Percentiles rank a stretch among this genome's conserved stretches.
Evolutionary conservation across 2,888 invertebrate genomes (phyloP).

Genomic region (Ormia ochracea): DNA sequence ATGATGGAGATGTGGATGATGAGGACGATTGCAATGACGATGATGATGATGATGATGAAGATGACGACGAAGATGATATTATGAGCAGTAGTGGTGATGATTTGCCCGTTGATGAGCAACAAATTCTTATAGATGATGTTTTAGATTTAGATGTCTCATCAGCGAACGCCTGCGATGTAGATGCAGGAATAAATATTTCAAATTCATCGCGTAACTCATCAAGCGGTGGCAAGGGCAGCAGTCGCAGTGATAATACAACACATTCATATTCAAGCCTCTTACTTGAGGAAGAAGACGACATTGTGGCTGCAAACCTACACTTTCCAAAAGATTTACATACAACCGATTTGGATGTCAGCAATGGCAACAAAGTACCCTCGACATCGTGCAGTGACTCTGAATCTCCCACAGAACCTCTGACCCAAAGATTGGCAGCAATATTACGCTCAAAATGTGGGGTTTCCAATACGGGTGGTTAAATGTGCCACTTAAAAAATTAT

Average conservation of each 20-base stretch:
- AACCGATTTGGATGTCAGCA: slow-evolving; percentile 75
- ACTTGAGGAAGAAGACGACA: slow-evolving; percentile 76
- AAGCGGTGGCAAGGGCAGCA: slow-evolving; percentile 72
- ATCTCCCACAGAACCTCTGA: slow-evolving; percentile 76
- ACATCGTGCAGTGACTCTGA: slow-evolving; percentile 77
- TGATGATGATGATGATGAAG: slow-evolving; percentile 67
- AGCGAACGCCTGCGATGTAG: slow-evolving; percentile 58
- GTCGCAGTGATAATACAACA: slow-evolving; percentile 76
- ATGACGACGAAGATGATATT: slow-evolving; percentile 70
- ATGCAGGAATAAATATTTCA: slow-evolving; percentile 67
- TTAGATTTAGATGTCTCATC: slow-evolving; percentile 50
- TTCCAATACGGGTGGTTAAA: slow-evolving; percentile 64
- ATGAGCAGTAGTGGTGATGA: slow-evolving; percentile 75
- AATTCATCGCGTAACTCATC: slow-evolving; percentile 75
- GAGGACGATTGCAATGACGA: slow-evolving; percentile 65
- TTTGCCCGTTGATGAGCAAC: slow-evolving; percentile 73
- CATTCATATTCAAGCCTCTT: slow-evolving; percentile 77
- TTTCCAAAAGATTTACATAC: slow-evolving; percentile 68
- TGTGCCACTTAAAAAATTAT: background rate
- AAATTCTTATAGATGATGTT: slow-evolving; percentile 64
- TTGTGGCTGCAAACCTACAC: slow-evolving; percentile 71
- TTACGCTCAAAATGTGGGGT: slow-evolving; percentile 76
- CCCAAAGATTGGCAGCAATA: slow-evolving; percentile 76
- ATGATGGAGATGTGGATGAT: slow-evolving; percentile 64
- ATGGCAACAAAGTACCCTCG: slow-evolving; percentile 76